Evolutionary conservation across 2,888 invertebrate genomes (phyloP), one percentile per base, ranked within the genome.

Genomic region (Candidula unifasciata): DNA sequence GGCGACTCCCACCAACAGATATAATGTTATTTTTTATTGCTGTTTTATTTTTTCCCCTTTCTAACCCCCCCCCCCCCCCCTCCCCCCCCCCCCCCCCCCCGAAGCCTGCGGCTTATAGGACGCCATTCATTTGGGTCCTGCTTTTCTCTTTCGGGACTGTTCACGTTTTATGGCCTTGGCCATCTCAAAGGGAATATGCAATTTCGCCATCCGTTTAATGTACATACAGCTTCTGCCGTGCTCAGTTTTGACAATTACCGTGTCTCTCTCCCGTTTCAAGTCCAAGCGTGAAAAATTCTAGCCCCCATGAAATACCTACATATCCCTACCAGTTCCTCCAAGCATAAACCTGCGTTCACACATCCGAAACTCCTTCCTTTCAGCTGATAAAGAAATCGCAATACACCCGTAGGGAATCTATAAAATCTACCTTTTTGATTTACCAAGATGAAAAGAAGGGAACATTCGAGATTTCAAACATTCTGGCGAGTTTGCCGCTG

Each of bases 231-330:
- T 80, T 80, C 68, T 68, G 80, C n/a, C 30, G 68, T 13, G 80
- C 68, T 80, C 27, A 80, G 68, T 66, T 80, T 80, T 80, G 80
- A 80, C 80, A 80, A 80, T 80, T 66, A 80, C 60, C 77, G 60
- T 33, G 60, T 64, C n/a, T 64, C 35, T 60, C 60, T 78, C 60
- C 24, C 77, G 77, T 78, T 78, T 78, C 77, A 78, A 60, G 35
- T 78, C 60, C 64, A 64, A 60, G 60, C 77, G 77, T 64, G 60
- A 78, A 78, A 78, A 64, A 30, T 33, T 54, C 76, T 33, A 57
- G 30, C 77, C n/a, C 60, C 60, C 77, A 21, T 35, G 77, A 21
- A 10, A 60, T 60, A 78, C 35, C 57, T n/a, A 60, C 35, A 33
- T 35, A 37, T 60, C 37, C 35, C 35, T 78, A 44, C 77, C 64